phyloP scores from a whole-genome alignment of 2,113 vertebrate species.

The Phoxinus phoxinus region DNA sequence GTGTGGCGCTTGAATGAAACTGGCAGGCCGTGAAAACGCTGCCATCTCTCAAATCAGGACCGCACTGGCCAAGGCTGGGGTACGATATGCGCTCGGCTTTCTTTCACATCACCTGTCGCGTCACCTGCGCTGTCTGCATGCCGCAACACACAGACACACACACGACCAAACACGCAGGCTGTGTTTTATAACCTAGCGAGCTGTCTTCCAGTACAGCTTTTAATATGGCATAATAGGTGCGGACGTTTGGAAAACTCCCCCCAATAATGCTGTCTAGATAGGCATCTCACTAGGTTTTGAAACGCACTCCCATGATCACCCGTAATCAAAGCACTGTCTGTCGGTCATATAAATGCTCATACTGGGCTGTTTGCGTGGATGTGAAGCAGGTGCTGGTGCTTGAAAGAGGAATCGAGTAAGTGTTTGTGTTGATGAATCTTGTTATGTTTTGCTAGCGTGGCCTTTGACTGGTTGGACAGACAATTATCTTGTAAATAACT shows the following conservation, averaged over 20 bases:
- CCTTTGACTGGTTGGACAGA: background rate
- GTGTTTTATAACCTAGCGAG: background rate
- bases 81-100: conserved; percentile 31
- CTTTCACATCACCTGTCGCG: background rate
- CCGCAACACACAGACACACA: background rate
- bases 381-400: background rate
- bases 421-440: background rate
- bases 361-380: background rate
- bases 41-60: conserved; percentile 17
- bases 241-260: background rate
- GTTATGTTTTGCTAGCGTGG: background rate
- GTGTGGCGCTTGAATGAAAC: conserved; percentile 28
- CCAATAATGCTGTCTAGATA: background rate
- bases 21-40: conserved; percentile 43
- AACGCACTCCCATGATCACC: background rate
- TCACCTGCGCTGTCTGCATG: background rate
- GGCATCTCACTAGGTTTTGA: background rate
- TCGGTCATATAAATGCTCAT: background rate
- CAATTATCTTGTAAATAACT: background rate
- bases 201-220: background rate
- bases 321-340: background rate
- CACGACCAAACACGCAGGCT: background rate
- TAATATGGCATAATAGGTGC: background rate
- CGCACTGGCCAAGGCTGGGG: conserved; percentile 42
- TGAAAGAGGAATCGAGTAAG: conserved; percentile 17